Evolutionary conservation across 1,140 invertebrate genomes (phyloP).

Genomic region (Achroia grisella): DNA sequence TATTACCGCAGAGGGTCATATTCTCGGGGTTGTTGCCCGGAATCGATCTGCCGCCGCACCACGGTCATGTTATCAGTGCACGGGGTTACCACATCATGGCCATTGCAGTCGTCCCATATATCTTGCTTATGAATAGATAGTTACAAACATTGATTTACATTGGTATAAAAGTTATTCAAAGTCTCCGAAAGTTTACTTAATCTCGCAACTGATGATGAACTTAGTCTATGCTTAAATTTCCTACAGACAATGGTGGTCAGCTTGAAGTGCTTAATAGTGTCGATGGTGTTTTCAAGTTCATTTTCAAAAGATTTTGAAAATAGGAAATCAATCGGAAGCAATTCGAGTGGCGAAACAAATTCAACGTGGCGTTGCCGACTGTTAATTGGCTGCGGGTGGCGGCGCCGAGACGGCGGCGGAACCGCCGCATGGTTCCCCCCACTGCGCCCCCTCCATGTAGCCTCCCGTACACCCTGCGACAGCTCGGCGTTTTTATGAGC

Average conservation of each 20-base stretch:
- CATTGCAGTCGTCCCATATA: slow-evolving; percentile 28
- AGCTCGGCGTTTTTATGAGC: slow-evolving; percentile 59
- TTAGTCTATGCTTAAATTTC: too few relatives aligned
- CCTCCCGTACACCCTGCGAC: slow-evolving; percentile 31
- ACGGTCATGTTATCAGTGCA: slow-evolving; percentile 47
- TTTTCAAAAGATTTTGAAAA: slow-evolving; percentile 16
- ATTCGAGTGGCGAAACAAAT: slow-evolving; percentile 67
- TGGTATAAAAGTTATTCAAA: too few relatives aligned
- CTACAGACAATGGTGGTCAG: too few relatives aligned
- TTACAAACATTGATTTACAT: neutral
- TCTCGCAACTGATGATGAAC: too few relatives aligned
- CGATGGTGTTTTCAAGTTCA: neutral
- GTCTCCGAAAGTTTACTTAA: too few relatives aligned
- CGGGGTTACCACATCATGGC: slow-evolving; percentile 48
- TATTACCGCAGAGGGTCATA: slow-evolving; percentile 58
- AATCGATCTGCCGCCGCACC: slow-evolving; percentile 56
- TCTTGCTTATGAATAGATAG: neutral
- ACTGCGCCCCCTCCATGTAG: slow-evolving; percentile 29
- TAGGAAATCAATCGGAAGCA: slow-evolving; percentile 68
- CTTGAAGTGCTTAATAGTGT: too few relatives aligned
- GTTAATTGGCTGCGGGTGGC: slow-evolving; percentile 71
- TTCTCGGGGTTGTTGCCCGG: slow-evolving; percentile 61
- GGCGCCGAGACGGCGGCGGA: slow-evolving; percentile 71
- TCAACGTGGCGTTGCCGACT: slow-evolving; percentile 62
- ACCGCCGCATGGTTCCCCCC: slow-evolving; percentile 63